Conservation (phyloP, 2,888 invertebrate species). For the Cephus rjabovi region DNA sequence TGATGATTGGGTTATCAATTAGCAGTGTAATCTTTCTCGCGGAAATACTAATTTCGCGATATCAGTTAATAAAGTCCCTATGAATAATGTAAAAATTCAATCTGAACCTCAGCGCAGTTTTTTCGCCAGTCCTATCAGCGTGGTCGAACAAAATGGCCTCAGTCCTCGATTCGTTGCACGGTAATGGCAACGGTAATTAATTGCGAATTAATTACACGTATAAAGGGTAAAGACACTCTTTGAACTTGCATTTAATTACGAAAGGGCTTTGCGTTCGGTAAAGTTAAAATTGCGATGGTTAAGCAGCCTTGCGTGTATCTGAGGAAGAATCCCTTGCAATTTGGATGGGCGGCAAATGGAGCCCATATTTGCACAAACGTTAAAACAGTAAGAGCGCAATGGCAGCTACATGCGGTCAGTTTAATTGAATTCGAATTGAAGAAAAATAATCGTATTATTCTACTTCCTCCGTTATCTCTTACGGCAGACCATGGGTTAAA, state of each 20-base stretch:
- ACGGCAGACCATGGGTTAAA: not conserved
- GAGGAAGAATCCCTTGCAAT: constrained; percentile 1
- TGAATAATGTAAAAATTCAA: not conserved
- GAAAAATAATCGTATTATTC: not conserved
- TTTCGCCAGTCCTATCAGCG: not conserved
- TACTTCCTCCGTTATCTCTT: not conserved
- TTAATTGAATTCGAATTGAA: constrained; percentile 1
- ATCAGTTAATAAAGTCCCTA: not conserved
- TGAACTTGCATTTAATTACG: constrained; percentile 33
- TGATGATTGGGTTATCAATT: constrained; percentile 3
- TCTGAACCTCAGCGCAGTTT: not conserved
- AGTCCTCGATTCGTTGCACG: not conserved
- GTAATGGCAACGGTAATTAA: constrained; percentile 26
- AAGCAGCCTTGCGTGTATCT: constrained; percentile 28
- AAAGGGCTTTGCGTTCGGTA: constrained; percentile 27
- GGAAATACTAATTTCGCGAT: not conserved
- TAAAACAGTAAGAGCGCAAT: not conserved
- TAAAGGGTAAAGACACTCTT: constrained; percentile 19
- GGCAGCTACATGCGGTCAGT: not conserved
- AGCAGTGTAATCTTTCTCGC: constrained; percentile 3
- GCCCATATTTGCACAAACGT: constrained; percentile 1
- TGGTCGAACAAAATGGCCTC: not conserved
- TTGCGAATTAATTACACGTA: constrained; percentile 20
- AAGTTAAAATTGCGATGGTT: constrained; percentile 16
- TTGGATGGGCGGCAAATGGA: not conserved